Base-by-base conservation (phyloP, 1,140 invertebrate genomes). In the Atopsyche davidsoni region DNA sequence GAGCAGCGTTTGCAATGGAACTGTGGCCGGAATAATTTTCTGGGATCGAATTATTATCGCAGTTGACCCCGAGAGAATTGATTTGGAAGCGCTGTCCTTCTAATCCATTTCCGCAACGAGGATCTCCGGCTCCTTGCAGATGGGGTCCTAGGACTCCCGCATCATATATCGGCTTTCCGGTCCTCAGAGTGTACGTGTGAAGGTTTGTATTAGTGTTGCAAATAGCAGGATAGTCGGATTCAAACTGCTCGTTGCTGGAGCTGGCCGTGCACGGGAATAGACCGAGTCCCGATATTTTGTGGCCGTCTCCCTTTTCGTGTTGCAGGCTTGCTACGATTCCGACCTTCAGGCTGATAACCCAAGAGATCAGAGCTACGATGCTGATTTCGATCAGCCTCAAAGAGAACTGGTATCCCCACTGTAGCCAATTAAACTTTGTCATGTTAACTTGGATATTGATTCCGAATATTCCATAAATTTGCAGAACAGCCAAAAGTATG, bases 321-420 rank as follows among this genome's bases (percentile, higher is more conserved):
- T 75, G 75, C 10, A 76, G 67, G 50, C 65, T 66, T 3, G 70
- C 64, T 9, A 67, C 68, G 2, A 72, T 66, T 28, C 72, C 70
- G 2, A 73, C 73, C 59, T 80, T 79, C 21, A 87, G 62, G 58
- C 88, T 85, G 39, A 86, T 83, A 2, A 91, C 87, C 79, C 88
- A 92, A 0, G 85, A 84, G 51, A 93, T 78, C 10, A 91, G 71
- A 6, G 82, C 81, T 53, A 89, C 87, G 57, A 93, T 85, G 1
- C 82, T 80, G 17, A 92, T 79, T 64, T 95, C 91, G 23, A 92
- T 79, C 0, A 92, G 71, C 14, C 91, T 76, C 21, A 92, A 75
- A 2, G 84, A 85, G 56, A 91, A 85, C 59, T 92, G 87, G 70
- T 89, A 92, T 9, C 86, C 83, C 87, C 89, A 93, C 75, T 90